These are phyloP conservation scores for Stenolophus ochropezus DNA, from an alignment of 2,888 invertebrate genomes.

Conservation along the genomic window DNA sequence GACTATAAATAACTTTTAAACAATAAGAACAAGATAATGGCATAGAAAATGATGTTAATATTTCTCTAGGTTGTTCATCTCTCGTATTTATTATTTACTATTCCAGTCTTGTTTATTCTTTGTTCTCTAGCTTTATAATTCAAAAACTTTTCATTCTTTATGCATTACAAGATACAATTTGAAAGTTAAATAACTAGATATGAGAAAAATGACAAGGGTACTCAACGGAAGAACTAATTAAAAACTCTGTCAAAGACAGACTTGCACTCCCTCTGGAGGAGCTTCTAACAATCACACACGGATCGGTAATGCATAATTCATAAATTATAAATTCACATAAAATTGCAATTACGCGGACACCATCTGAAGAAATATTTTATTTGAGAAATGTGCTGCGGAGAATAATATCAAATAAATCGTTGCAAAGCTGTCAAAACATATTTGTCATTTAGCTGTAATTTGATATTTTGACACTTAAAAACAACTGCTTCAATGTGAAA, in stretches of 20 bases:
- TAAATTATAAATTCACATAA: too few species aligned
- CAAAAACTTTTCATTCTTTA: not conserved
- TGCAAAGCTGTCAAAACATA: too few species aligned
- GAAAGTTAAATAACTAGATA: conserved; percentile 1
- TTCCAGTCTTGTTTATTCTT: not conserved
- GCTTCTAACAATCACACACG: too few species aligned
- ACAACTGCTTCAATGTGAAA: too few species aligned
- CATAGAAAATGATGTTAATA: not conserved
- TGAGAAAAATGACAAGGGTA: not conserved
- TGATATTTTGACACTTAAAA: too few species aligned
- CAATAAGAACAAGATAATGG: not conserved
- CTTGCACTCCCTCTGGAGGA: not conserved
- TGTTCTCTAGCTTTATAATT: not conserved
- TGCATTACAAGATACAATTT: not conserved
- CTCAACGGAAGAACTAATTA: not conserved
- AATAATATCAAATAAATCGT: too few species aligned
- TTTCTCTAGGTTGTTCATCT: not conserved
- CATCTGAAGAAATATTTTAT: too few species aligned
- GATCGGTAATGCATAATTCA: too few species aligned
- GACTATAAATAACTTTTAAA: not conserved
- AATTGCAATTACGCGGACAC: too few species aligned
- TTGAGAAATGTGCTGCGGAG: too few species aligned
- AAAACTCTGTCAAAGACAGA: conserved; percentile 1
- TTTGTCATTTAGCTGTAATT: too few species aligned
- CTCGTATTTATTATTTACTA: not conserved